These are phyloP conservation scores for Trisateles emortualis DNA, from an alignment of 2,888 invertebrate genomes.

Conservation along the genomic window DNA sequence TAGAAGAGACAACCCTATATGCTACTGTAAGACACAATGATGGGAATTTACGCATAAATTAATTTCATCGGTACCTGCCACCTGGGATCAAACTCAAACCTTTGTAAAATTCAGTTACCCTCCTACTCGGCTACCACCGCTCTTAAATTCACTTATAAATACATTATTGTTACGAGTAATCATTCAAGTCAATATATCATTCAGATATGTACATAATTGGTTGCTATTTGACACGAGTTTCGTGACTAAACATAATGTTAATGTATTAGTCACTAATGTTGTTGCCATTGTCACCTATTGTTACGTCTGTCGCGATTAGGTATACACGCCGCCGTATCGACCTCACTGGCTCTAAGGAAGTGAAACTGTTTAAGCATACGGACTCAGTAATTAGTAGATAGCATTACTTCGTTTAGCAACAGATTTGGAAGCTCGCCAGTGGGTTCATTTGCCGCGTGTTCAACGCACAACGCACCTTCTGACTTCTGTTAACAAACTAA, in stretches of 20 bases:
- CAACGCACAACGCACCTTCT: conserved; percentile 28
- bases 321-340: conserved; percentile 45
- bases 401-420: conserved; percentile 30
- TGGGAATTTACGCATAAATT: too few species aligned
- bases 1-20: too few species aligned
- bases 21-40: too few species aligned
- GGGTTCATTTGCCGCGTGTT: conserved; percentile 49
- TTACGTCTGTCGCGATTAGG: conserved; percentile 54
- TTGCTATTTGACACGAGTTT: conserved; percentile 58
- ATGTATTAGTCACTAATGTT: conserved; percentile 62
- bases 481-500: conserved; percentile 16
- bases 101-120: too few species aligned
- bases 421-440: conserved; percentile 48
- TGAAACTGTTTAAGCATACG: conserved; percentile 37
- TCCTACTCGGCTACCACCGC: too few species aligned
- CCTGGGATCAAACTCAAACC: too few species aligned
- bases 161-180: conserved; percentile 24
- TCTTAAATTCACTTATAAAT: conserved; percentile 20
- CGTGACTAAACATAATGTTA: conserved; percentile 61
- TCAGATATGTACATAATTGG: conserved; percentile 49
- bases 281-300: conserved; percentile 58
- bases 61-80: too few species aligned
- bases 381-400: conserved; percentile 40
- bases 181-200: conserved; percentile 35
- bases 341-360: conserved; percentile 34